A percentile compares a stretch with the other conserved stretches of the same genome.
Evolutionary conservation across 64 coral and sea anemone genomes (phyloP).

Genomic region (Actinia equina): DNA sequence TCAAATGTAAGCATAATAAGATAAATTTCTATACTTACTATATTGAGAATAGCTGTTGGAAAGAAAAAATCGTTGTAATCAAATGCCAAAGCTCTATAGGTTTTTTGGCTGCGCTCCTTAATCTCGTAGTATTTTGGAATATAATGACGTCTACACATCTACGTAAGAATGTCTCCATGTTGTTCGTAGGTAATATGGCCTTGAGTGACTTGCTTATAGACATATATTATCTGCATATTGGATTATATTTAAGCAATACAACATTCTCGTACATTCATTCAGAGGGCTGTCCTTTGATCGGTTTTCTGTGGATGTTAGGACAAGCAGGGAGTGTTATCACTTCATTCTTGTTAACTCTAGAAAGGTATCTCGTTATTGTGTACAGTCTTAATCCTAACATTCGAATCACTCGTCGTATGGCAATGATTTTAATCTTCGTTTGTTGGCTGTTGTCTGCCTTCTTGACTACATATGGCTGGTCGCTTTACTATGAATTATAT

Average conservation of each 20-base stretch:
- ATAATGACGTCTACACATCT: background rate
- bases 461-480: background rate
- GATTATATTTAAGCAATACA: background rate
- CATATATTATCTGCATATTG: background rate
- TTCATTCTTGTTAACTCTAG: background rate
- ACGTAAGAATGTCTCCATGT: background rate
- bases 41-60: background rate
- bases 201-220: background rate
- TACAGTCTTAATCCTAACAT: background rate
- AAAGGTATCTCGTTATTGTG: too few relatives aligned
- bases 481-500: background rate
- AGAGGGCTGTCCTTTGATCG: background rate
- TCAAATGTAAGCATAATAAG: background rate
- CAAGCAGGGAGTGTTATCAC: background rate
- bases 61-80: background rate
- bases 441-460: background rate
- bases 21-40: background rate
- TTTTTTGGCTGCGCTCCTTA: background rate
- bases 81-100: background rate
- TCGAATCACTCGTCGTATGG: background rate
- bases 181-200: background rate
- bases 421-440: too few relatives aligned
- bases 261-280: background rate
- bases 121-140: background rate
- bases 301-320: background rate